phyloP scores from a whole-genome alignment of 2,797 vertebrate species.

The Tragopan temminckii region DNA sequence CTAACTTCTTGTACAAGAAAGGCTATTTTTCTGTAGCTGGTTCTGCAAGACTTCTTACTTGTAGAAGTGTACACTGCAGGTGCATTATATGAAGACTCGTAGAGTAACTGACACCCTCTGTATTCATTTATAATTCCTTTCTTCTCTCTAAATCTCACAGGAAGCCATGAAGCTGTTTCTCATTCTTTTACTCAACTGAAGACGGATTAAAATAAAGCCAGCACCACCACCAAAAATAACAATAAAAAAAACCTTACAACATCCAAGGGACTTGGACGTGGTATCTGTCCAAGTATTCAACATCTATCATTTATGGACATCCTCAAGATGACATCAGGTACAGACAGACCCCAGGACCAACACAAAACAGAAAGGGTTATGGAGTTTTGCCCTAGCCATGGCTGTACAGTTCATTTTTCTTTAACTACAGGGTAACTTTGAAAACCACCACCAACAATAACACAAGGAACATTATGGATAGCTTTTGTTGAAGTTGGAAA shows the following conservation, averaged over 20 bases:
- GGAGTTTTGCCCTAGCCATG: background rate
- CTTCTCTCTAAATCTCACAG: background rate
- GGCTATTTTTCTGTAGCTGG: background rate
- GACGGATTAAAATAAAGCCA: background rate
- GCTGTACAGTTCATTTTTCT: background rate
- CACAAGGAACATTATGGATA: background rate
- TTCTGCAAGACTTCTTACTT: background rate
- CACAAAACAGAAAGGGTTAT: background rate
- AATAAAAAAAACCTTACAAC: background rate
- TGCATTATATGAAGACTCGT: background rate
- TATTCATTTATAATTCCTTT: background rate
- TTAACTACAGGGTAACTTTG: background rate
- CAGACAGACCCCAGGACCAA: background rate
- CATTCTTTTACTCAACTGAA: background rate
- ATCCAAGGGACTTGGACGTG: background rate
- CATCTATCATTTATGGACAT: background rate
- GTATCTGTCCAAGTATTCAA: background rate
- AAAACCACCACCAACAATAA: background rate
- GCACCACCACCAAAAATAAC: fast-evolving
- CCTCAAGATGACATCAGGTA: background rate
- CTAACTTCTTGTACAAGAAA: background rate
- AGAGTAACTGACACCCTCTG: background rate
- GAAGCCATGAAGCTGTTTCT: background rate
- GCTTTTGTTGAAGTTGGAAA: background rate
- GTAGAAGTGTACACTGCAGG: background rate